phyloP scores from a whole-genome alignment of 2,888 invertebrate genomes.

The Hesperia comma region DNA sequence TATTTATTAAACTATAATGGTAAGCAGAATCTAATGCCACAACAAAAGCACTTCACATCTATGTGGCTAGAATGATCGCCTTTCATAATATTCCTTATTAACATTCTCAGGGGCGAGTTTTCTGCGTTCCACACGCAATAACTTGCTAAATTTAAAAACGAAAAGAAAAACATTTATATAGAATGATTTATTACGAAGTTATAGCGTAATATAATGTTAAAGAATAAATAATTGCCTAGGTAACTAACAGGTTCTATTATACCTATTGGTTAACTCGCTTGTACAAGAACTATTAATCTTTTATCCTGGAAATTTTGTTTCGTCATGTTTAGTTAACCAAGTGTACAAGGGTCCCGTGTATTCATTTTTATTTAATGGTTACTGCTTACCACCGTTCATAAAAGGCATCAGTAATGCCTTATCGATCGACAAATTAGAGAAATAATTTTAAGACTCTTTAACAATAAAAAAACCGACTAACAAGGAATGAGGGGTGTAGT shows the following conservation, averaged over 20 bases:
- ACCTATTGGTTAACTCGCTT: neutral
- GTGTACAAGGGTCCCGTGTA: too few relatives aligned
- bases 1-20: neutral
- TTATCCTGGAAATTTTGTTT: neutral
- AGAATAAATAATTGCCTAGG: slow-evolving; percentile 3
- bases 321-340: too few relatives aligned
- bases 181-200: slow-evolving; percentile 24
- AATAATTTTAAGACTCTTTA: too few relatives aligned
- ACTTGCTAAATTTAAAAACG: slow-evolving; percentile 2
- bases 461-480: too few relatives aligned
- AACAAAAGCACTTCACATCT: neutral
- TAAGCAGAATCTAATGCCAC: neutral
- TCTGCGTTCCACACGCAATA: slow-evolving; percentile 27
- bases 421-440: too few relatives aligned
- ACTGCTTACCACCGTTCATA: too few relatives aligned
- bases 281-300: neutral
- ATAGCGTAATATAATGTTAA: neutral
- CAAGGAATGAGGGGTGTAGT: too few relatives aligned
- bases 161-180: slow-evolving; percentile 29
- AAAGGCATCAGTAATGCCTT: too few relatives aligned
- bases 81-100: slow-evolving; percentile 22
- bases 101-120: slow-evolving; percentile 23
- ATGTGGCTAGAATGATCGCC: neutral
- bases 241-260: neutral
- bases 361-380: too few relatives aligned